Evolutionary conservation across 2,888 invertebrate species (phyloP), one percentile per base, ranked within the genome.

Genomic region (Pelosia muscerda): DNA sequence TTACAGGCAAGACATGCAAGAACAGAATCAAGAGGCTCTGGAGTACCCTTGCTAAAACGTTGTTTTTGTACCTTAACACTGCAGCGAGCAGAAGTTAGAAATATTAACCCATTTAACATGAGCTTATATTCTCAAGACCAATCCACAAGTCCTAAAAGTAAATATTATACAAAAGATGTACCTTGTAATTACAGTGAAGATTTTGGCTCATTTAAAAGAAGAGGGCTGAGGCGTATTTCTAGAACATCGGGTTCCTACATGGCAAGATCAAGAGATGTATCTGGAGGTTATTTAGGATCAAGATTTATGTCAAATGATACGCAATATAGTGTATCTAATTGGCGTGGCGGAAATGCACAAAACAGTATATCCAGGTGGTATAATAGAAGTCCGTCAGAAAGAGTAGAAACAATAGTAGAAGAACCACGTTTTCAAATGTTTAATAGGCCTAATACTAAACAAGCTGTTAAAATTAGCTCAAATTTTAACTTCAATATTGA

Each of bases 21-120:
- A 68, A 73, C 70, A 8, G 74, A 79, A 53, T 64, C 81, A 15
- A 77, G 56, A 65, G 71, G 71, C 19, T 77, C 79, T 31, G 66
- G 74, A 3, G 69, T 72, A 63, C 65, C 71, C 9, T 73, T 74
- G 53, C 68, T 84, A 57, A 83, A 81, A 64, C 77, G 81, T 34
- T 84, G 84, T 71, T 82, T 82, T 70, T 84, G 84, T 72, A 83
- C 82, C 19, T 74, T 85, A 59, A 80, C 76, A 66, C 67, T 83
- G 31, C 81, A 82, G 26, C 78, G 76, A 57, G 59, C 66, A 15
- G 72, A 74, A 69, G 56, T 63, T 2, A 69, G 57, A 58, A 42
- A n/a, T 59, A 58, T 63, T 31, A 63, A 62, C 53, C 49, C 25
- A 49, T 15, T 65, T 56, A 63, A 49, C 22, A 19, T 53, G 8